A percentile compares a stretch with the other conserved stretches of the same genome.
These are phyloP conservation scores for Limnodromus scolopaceus DNA, from an alignment of 2,797 vertebrate genomes.

Conservation along the genomic window DNA sequence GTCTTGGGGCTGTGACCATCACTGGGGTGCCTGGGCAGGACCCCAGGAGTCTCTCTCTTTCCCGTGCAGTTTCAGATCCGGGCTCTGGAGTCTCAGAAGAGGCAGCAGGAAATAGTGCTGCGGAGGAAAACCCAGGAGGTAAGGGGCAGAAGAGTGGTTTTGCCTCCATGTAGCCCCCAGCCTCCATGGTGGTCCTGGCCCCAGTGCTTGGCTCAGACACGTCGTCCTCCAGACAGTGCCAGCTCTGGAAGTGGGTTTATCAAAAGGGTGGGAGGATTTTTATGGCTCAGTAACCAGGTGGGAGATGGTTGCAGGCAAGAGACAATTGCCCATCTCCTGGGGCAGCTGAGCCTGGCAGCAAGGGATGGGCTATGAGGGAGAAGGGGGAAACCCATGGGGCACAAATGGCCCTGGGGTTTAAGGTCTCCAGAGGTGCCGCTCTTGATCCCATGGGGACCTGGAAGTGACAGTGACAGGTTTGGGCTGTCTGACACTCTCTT, in stretches of 20 bases:
- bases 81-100: constrained; percentile 94
- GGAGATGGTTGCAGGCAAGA: neutral
- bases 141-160: neutral
- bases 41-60: neutral
- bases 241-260: neutral
- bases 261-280: neutral
- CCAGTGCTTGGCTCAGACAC: neutral
- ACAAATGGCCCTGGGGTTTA: neutral
- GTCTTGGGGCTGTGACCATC: accelerated
- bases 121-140: constrained; percentile 96
- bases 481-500: neutral
- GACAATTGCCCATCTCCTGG: accelerated
- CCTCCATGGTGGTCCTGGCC: neutral
- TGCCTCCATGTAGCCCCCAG: neutral
- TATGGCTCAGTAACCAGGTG: neutral
- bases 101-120: constrained; percentile 94
- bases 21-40: neutral
- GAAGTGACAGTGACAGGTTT: neutral
- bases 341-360: neutral
- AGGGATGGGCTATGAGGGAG: accelerated
- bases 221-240: neutral
- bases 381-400: neutral
- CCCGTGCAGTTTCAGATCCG: constrained; percentile 91
- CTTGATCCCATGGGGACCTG: neutral
- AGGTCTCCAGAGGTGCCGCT: accelerated